A percentile compares a stretch with the other conserved stretches of the same genome.
These are phyloP conservation scores for Girardinus metallicus DNA, from an alignment of 2,797 vertebrate species.

Conservation along the genomic window DNA sequence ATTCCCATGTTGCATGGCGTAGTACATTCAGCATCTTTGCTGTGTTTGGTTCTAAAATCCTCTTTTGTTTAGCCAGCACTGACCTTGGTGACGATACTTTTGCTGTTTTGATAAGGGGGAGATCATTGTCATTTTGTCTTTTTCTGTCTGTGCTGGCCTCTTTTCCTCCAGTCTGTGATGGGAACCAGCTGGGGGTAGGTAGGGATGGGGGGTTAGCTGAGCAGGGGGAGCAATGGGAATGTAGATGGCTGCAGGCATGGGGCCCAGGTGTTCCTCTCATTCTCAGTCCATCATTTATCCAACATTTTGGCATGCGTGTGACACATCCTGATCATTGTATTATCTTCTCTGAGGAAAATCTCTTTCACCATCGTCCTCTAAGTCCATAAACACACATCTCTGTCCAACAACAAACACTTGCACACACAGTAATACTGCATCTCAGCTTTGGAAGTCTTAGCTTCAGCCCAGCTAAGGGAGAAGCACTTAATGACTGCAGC, in stretches of 20 bases:
- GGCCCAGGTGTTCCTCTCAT: constrained; percentile 48
- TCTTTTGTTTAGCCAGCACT: not conserved
- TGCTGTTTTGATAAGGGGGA: not conserved
- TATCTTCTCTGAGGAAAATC: constrained; percentile 29
- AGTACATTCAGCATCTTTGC: constrained; percentile 10
- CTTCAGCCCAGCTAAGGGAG: constrained; percentile 32
- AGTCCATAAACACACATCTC: constrained; percentile 51
- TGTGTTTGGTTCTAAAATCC: constrained; percentile 9
- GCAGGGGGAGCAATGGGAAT: constrained; percentile 35
- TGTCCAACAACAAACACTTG: constrained; percentile 35
- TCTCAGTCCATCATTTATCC: constrained; percentile 18
- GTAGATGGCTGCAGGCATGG: constrained; percentile 37
- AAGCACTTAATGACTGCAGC: constrained; percentile 76
- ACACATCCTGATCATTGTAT: constrained; percentile 9
- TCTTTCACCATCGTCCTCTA: constrained; percentile 53
- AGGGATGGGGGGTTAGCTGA: not conserved
- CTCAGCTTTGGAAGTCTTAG: constrained; percentile 16
- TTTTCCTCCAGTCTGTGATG: constrained; percentile 36
- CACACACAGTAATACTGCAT: constrained; percentile 40
- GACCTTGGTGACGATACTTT: not conserved
- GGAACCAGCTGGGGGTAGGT: constrained; percentile 59
- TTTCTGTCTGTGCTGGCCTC: constrained; percentile 26
- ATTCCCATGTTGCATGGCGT: constrained; percentile 29
- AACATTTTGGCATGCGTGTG: not conserved
- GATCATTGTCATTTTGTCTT: not conserved